A percentile compares a stretch with the other conserved stretches of the same genome.
Evolutionary conservation across 1,140 invertebrate species (phyloP).

Genomic region (Wiebesia pumilae): DNA sequence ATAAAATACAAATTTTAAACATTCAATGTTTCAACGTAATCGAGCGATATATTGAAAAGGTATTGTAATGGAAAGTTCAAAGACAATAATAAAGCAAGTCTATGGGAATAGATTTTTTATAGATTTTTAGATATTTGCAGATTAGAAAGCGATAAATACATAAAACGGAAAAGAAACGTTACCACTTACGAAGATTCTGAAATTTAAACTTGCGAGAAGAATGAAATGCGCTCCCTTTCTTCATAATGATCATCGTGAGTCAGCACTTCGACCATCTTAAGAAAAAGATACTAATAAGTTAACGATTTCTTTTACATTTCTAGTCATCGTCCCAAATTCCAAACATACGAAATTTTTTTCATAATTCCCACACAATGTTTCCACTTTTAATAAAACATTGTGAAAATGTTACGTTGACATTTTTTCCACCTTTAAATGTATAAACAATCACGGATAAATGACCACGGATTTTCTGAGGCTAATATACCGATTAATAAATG

Average conservation of each 20-base stretch:
- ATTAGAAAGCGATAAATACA: not conserved
- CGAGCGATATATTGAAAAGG: no score
- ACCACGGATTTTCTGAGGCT: not conserved
- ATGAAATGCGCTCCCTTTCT: conserved; percentile 3
- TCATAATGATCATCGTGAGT: not conserved
- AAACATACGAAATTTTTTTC: not conserved
- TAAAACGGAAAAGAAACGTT: not conserved
- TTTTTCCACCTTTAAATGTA: no score
- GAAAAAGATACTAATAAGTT: not conserved
- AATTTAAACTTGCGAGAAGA: not conserved
- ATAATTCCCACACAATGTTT: no score
- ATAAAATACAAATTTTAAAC: no score
- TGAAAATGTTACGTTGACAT: no score
- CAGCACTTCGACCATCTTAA: not conserved
- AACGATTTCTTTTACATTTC: conserved; percentile 3
- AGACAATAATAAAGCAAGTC: no score
- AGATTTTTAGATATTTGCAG: no score
- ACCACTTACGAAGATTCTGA: conserved; percentile 5
- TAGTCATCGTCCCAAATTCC: not conserved
- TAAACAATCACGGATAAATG: not conserved
- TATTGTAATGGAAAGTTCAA: no score
- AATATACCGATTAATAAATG: not conserved
- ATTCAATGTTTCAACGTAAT: no score
- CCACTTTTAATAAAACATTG: no score
- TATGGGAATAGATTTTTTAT: no score